Evolutionary conservation across 2,113 vertebrate species (phyloP).

Genomic region (Petromus typicus): DNA sequence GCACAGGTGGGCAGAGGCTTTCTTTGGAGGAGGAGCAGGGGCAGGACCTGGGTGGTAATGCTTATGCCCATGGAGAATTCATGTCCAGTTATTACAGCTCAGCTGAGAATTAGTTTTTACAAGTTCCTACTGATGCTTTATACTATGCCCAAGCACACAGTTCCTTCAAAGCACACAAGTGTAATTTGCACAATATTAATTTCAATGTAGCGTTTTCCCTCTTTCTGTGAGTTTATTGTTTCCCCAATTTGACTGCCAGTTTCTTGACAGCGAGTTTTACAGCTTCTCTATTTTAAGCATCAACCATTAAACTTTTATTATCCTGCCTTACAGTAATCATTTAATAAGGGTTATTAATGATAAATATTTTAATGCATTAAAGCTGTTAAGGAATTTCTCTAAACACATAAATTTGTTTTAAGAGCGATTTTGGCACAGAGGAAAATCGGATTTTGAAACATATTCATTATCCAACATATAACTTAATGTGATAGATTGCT

Average conservation of each 20-base stretch:
- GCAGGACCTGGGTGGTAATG: not conserved
- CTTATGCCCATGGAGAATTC: fast-evolving
- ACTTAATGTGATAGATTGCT: not conserved
- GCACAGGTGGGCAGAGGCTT: fast-evolving
- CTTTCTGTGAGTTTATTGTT: not conserved
- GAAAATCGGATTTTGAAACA: constrained; percentile 41
- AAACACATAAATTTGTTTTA: constrained; percentile 65
- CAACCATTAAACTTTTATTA: constrained; percentile 64
- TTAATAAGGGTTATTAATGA: constrained; percentile 64
- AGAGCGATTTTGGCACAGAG: constrained; percentile 32
- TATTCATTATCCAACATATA: not conserved
- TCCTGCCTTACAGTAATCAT: constrained; percentile 66
- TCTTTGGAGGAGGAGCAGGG: not conserved
- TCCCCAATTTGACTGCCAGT: not conserved
- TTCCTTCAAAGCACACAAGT: not conserved
- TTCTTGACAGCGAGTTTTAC: constrained; percentile 49
- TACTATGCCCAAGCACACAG: fast-evolving
- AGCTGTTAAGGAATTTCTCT: constrained; percentile 64
- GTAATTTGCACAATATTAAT: not conserved
- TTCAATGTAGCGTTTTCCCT: not conserved
- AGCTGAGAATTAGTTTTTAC: not conserved
- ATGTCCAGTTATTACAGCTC: not conserved
- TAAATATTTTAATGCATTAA: constrained; percentile 68
- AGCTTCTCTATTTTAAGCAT: constrained; percentile 59
- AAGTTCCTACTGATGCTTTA: not conserved